Base-by-base conservation (phyloP, 2,888 invertebrate genomes). In the Iphiclides podalirius region DNA sequence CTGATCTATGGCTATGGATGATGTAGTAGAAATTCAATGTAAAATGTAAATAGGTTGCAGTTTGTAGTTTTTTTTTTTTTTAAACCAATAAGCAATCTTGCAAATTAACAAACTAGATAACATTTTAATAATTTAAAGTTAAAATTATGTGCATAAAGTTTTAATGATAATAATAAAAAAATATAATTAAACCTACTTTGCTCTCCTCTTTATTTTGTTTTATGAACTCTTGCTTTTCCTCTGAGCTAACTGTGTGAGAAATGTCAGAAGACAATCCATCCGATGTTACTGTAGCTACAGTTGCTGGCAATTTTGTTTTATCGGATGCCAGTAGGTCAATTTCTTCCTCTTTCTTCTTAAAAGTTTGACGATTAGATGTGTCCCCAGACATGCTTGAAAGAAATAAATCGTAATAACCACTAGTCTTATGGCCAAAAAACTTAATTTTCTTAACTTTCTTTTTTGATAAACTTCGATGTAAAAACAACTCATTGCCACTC, bases 351-450 rank as follows among this genome's bases (percentile, higher is more conserved):
- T 78, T 79, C 47, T 79, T 81, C 61, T 79, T 80, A 41, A 70
- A 64, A n/a, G 70, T 58, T 54, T 75, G 70, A 43, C 70, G 70
- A 47, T 68, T 74, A 54, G 72, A 64, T 36, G 85, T 79, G 58
- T 85, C 84, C 39, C 81, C 86, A 57, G 84, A 79, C 84, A 86
- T 87, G 55, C 86, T 86, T 66, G 55, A 71, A 70, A 61, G 55
- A 59, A 55, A 62, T 52, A 41, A 20, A 40, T 23, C 33, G 23
- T 38, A 42, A 42, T 4, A 48, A 41, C 36, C 48, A 42, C 13
- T 20, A 31, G 16, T 41, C 11, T 12, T 36, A 39, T 33, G 38
- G 2, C 13, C 1, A 38, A 42, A 38, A 1, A 33, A 33, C 2
- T 11, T 15, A 4, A 31, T 11, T 37, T 42, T 36, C 9, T 46